A percentile compares a stretch with the other conserved stretches of the same genome.
phyloP scores from a whole-genome alignment of 64 coral and sea anemone genomes.

The Hydrozoanthus tunicans region DNA sequence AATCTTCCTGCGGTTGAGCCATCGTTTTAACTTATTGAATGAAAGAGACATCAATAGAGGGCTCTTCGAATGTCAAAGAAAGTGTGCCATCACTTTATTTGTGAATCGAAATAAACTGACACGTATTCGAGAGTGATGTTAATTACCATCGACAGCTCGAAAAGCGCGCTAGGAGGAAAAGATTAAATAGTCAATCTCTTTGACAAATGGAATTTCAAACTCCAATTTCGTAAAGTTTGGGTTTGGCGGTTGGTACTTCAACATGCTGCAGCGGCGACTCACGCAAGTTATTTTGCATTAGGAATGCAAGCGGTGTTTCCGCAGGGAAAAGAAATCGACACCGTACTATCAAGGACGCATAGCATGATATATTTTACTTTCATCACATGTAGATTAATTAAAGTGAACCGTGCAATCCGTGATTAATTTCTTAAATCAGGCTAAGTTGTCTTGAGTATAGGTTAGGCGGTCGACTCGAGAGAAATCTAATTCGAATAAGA shows the following conservation, averaged over 20 bases:
- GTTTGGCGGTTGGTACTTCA: slow-evolving; percentile 25
- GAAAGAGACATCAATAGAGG: slow-evolving; percentile 52
- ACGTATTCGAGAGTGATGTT: slow-evolving; percentile 45
- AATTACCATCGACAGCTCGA: slow-evolving; percentile 23
- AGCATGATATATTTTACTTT: slow-evolving; percentile 40
- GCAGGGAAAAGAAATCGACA: slow-evolving; percentile 43
- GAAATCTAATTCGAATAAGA: slow-evolving; percentile 1
- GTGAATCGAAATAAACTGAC: slow-evolving; percentile 36
- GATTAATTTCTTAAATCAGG: slow-evolving; percentile 45
- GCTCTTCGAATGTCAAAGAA: slow-evolving; percentile 42
- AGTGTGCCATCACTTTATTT: slow-evolving; percentile 55
- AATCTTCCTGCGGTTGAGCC: slow-evolving; percentile 49
- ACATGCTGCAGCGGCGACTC: slow-evolving; percentile 16
- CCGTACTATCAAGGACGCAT: background rate
- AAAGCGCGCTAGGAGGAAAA: background rate
- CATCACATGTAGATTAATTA: slow-evolving; percentile 59
- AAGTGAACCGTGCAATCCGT: slow-evolving; percentile 29
- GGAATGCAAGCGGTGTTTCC: slow-evolving; percentile 38
- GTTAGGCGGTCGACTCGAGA: background rate
- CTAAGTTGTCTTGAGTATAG: slow-evolving; percentile 27
- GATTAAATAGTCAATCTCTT: slow-evolving; percentile 18
- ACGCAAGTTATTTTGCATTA: slow-evolving; percentile 39
- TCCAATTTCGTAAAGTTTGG: slow-evolving; percentile 16
- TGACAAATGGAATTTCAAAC: slow-evolving; percentile 44
- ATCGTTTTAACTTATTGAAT: slow-evolving; percentile 35